Evolutionary conservation across 2,113 vertebrate genomes (phyloP).

Genomic region (Galemys pyrenaicus): DNA sequence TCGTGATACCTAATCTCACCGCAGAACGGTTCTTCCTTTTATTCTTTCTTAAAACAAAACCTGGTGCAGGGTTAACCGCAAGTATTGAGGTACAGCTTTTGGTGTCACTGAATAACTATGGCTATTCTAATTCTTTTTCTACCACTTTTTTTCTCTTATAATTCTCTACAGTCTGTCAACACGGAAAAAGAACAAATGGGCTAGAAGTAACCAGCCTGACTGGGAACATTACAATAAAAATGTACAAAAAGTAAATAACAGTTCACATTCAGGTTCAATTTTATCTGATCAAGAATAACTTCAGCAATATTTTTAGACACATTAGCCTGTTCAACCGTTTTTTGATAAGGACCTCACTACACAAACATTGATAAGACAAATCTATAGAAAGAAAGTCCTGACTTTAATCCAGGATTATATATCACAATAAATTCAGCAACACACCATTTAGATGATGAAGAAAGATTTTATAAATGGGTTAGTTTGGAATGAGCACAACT

Average conservation of each 20-base stretch:
- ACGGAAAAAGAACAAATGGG: conserved; percentile 61
- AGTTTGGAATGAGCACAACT: conserved; percentile 74
- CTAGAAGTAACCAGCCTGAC: conserved; percentile 64
- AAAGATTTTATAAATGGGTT: conserved; percentile 77
- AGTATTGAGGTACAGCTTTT: conserved; percentile 38
- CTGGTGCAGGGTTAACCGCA: neutral
- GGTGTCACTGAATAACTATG: conserved; percentile 57
- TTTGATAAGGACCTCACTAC: conserved; percentile 76
- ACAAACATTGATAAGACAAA: conserved; percentile 76
- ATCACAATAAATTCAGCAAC: conserved; percentile 79
- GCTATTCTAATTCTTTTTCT: conserved; percentile 61
- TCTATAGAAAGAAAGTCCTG: conserved; percentile 73
- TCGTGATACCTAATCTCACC: neutral
- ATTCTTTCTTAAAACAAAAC: conserved; percentile 39
- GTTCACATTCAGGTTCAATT: conserved; percentile 76
- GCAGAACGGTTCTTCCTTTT: conserved; percentile 35
- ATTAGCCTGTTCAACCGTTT: conserved; percentile 76
- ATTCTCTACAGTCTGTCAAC: conserved; percentile 48
- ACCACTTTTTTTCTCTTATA: neutral
- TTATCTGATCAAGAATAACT: conserved; percentile 68
- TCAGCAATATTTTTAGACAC: conserved; percentile 71
- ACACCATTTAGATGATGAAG: conserved; percentile 75
- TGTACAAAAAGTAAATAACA: conserved; percentile 78
- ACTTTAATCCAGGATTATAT: conserved; percentile 79
- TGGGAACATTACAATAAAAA: conserved; percentile 76